Evolutionary conservation across 2,797 vertebrate genomes (phyloP).

Genomic region (Lithobates pipiens): DNA sequence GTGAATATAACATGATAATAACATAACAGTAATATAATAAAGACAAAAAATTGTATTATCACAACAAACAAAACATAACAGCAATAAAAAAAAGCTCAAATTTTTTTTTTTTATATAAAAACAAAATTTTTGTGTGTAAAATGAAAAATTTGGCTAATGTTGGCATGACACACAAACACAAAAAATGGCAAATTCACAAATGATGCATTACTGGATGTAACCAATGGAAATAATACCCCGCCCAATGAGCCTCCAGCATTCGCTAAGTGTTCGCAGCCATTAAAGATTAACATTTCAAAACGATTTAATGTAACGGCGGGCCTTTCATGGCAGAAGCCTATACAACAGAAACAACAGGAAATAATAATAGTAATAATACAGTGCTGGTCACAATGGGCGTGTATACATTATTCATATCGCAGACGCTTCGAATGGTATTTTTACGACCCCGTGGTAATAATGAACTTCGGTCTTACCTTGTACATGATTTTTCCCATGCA

Average conservation of each 20-base stretch:
- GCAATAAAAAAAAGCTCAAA: no score
- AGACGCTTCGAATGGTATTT: neutral
- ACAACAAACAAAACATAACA: no score
- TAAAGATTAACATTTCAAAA: neutral
- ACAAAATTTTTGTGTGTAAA: no score
- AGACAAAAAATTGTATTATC: no score
- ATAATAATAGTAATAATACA: neutral
- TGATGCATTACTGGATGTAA: no score
- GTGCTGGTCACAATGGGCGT: neutral
- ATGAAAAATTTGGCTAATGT: no score
- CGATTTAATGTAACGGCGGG: neutral
- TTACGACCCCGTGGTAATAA: constrained; percentile 10
- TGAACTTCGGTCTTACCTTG: constrained; percentile 84
- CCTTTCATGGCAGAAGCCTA: neutral
- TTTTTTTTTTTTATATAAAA: no score
- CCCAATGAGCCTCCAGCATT: neutral
- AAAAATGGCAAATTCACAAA: no score
- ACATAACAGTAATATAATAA: no score
- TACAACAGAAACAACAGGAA: neutral
- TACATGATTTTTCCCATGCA: constrained; percentile 83
- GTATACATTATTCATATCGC: neutral
- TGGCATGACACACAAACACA: no score
- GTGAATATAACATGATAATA: no score
- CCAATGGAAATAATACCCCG: neutral
- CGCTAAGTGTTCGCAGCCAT: neutral